Evolutionary conservation across 2,113 vertebrate genomes (phyloP).

Genomic region (Stigmatopora argus): DNA sequence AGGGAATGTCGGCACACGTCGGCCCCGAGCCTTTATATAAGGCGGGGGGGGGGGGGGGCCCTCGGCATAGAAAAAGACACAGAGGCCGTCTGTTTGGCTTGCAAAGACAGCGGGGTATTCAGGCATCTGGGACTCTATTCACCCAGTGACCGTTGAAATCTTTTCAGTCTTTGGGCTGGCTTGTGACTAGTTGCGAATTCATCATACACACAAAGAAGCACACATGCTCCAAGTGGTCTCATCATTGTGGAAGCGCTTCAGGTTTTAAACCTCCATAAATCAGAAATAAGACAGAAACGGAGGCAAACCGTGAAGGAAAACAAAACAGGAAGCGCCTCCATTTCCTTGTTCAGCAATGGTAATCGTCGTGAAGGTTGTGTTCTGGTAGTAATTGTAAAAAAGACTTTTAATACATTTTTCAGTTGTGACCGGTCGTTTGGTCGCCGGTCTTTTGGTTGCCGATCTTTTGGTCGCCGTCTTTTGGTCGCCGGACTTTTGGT

Average conservation of each 20-base stretch:
- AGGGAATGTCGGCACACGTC: conserved; percentile 61
- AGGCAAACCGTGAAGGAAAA: conserved; percentile 56
- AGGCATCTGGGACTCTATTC: conserved; percentile 55
- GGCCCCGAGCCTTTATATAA: conserved; percentile 49
- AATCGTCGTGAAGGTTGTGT: conserved; percentile 1
- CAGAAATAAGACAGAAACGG: conserved; percentile 31
- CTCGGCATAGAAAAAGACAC: conserved; percentile 60
- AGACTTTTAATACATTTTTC: neutral
- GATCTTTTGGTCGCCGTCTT: too few species aligned
- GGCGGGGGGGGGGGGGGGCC: conserved; percentile 31
- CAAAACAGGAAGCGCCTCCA: conserved; percentile 51
- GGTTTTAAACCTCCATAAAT: conserved; percentile 15
- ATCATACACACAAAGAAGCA: neutral
- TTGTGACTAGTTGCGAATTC: conserved; percentile 4
- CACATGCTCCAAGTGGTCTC: neutral
- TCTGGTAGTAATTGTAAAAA: neutral
- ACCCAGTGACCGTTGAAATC: conserved; percentile 40
- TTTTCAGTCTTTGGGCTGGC: neutral
- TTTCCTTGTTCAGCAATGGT: conserved; percentile 44
- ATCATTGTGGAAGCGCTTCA: neutral
- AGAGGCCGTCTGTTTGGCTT: conserved; percentile 44
- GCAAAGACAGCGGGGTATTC: conserved; percentile 25
- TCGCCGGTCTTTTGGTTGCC: too few species aligned
- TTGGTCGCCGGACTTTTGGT: too few species aligned
- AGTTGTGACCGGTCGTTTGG: too few species aligned